These are phyloP conservation scores for Pogonocherus hispidulus DNA, from an alignment of 2,888 invertebrate genomes.

Conservation along the genomic window DNA sequence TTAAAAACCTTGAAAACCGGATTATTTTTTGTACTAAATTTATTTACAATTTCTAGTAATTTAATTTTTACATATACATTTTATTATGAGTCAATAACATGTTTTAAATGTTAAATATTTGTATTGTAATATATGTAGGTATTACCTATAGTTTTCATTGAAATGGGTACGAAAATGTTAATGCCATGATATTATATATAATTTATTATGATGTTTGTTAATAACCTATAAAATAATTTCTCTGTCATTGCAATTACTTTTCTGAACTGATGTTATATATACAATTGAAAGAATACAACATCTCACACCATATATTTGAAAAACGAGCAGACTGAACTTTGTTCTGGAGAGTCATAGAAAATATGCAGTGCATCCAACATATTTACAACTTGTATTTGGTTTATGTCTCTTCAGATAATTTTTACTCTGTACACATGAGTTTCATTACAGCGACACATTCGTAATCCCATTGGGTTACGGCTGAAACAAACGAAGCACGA, in stretches of 20 bases:
- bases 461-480: not conserved
- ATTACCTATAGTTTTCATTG: not conserved
- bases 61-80: conserved; percentile 25
- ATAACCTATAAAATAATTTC: not conserved
- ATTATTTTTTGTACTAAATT: conserved; percentile 28
- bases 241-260: not conserved
- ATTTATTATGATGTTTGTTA: not conserved
- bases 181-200: not conserved
- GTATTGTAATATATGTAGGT: not conserved
- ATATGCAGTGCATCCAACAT: too few relatives aligned
- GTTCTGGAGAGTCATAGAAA: too few relatives aligned
- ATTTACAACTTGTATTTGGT: too few relatives aligned
- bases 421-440: not conserved
- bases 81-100: conserved; percentile 31
- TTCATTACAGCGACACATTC: not conserved
- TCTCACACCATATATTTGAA: too few relatives aligned
- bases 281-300: too few relatives aligned
- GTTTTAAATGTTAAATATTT: not conserved
- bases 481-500: not conserved
- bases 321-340: too few relatives aligned
- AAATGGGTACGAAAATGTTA: not conserved
- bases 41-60: conserved; percentile 20
- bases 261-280: too few relatives aligned
- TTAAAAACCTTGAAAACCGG: conserved; percentile 29
- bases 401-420: not conserved